A percentile compares a stretch with the other conserved stretches of the same genome.
Evolutionary conservation across 2,113 vertebrate genomes (phyloP).

Genomic region (Cervus canadensis): DNA sequence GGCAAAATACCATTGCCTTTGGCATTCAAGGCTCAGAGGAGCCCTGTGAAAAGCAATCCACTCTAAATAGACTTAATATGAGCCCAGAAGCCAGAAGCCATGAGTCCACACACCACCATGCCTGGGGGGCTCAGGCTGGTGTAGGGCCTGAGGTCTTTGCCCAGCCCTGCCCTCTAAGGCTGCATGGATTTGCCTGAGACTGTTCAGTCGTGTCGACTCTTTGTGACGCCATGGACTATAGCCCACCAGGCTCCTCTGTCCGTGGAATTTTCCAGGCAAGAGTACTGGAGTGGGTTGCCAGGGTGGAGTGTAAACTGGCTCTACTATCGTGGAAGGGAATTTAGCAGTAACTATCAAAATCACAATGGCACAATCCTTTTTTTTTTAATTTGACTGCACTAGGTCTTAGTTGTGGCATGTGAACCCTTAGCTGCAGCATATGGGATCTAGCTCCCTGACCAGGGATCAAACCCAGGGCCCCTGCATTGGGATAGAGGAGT

Average conservation of each 20-base stretch:
- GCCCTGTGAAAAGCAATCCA: background rate
- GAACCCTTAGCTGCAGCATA: background rate
- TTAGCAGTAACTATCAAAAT: background rate
- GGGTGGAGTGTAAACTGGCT: background rate
- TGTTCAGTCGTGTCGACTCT: background rate
- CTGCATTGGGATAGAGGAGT: background rate
- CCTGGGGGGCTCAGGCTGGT: constrained; percentile 2
- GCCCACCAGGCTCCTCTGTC: background rate
- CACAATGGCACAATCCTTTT: fast-evolving
- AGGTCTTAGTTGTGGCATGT: background rate
- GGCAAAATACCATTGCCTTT: background rate
- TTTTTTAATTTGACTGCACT: background rate
- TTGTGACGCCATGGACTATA: background rate
- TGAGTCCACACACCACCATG: background rate
- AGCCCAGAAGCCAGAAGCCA: constrained; percentile 30
- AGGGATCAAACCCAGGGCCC: background rate
- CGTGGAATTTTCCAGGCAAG: background rate
- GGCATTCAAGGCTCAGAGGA: background rate
- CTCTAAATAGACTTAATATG: constrained; percentile 60
- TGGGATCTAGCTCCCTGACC: background rate
- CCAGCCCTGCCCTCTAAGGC: background rate
- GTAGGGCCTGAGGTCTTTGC: background rate
- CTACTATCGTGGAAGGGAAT: fast-evolving
- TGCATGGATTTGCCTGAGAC: background rate
- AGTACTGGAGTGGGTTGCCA: background rate